Conservation (phyloP, 2,888 invertebrate species). For the Corbicula japonica region DNA sequence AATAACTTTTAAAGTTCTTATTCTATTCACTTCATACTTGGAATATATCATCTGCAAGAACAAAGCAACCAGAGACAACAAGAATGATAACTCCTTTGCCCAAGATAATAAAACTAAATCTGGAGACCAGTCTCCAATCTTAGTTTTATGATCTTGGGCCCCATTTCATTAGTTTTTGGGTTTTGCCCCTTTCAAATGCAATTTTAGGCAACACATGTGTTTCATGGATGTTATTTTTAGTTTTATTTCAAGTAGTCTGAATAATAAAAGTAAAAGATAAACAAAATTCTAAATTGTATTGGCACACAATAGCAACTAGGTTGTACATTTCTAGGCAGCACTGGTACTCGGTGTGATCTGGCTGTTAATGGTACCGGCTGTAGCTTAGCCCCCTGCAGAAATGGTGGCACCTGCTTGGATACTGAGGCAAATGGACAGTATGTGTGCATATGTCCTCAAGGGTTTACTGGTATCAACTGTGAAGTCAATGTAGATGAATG, state of each 20-base stretch:
- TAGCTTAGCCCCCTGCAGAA: slow-evolving; percentile 39
- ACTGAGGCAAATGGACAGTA: slow-evolving; percentile 83
- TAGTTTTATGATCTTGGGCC: neutral
- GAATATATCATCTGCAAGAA: too few species aligned
- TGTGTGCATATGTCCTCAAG: slow-evolving; percentile 89
- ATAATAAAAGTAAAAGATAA: too few species aligned
- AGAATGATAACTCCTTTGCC: too few species aligned
- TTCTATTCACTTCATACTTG: too few species aligned
- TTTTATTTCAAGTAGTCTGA: too few species aligned
- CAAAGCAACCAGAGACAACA: too few species aligned
- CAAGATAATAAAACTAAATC: too few species aligned
- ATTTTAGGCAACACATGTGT: neutral
- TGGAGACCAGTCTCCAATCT: too few species aligned
- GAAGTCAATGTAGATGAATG: slow-evolving; percentile 97
- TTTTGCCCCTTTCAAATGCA: neutral
- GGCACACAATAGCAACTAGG: neutral
- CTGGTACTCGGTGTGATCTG: slow-evolving; percentile 62
- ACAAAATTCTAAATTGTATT: too few species aligned
- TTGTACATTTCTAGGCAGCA: slow-evolving; percentile 57
- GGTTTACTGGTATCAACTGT: slow-evolving; percentile 87
- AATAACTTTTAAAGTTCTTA: too few species aligned
- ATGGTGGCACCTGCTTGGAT: slow-evolving; percentile 94
- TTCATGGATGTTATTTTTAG: too few species aligned
- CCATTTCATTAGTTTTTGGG: neutral
- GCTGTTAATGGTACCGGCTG: slow-evolving; percentile 37